Base-by-base conservation (phyloP, 2,113 vertebrate species). In the Bombycilla garrulus region DNA sequence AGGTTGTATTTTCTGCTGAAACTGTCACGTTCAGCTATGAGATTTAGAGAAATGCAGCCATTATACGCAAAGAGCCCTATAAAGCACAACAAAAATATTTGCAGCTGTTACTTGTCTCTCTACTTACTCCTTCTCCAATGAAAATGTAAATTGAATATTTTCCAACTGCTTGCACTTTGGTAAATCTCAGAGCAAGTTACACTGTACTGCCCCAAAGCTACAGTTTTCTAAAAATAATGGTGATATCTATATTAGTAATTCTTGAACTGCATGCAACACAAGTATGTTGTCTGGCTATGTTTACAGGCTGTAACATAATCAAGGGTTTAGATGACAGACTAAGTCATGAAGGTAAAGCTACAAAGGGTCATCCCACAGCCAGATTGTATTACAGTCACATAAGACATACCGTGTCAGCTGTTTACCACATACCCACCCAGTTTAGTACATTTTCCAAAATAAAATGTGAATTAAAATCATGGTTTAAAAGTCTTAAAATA, bases 281-380 rank as follows among this genome's bases (percentile, higher is more conserved):
- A 94, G 56, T 86, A 38, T 77, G 80, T 76, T 90, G 74, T 81
- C 79, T 96, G 88, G 84, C 87, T 95, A 61, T 65, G 60, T 93
- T 97, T 96, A 88, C 72, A 72, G 92, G 86, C 95, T 96, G 90
- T 81, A 97, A 97, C 83, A 87, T 94, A 96, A 93, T 88, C 87
- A 95, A 93, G 94, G 87, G 91, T 90, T 96, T 93, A 88, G 58
- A 66, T 91, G 90, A 81, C 64, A 90, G 53, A 78, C 76, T 90
- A 64, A 91, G 67, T 70, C 56, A 83, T 29, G 84, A 97, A 95
- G 89, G 56, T 89, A 96, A 93, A 95, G 79, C 76, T 86, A 65
- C 67, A 38, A 71, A 47, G 53, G 91, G 93, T 95, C 95, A 93
- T 42, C 84, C 69, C n/a, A 64, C 42, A 85, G 66, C 28, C 86